Evolutionary conservation across 2,113 vertebrate genomes (phyloP), one percentile per base, ranked within the genome.

Genomic region (Antennarius striatus): DNA sequence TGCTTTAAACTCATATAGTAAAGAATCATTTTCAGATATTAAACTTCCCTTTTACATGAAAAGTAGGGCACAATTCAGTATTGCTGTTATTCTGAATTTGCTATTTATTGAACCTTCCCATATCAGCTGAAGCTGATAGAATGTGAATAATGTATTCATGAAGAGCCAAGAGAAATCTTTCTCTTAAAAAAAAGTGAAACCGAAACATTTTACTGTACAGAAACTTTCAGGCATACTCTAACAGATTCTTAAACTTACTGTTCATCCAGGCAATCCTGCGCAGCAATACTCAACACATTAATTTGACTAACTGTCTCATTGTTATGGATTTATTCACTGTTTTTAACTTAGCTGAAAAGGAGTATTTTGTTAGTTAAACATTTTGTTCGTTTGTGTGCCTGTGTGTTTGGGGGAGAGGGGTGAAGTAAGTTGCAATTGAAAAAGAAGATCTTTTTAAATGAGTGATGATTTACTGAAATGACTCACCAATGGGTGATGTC

Each of bases 321-420:
- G 63, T 39, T 77, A 79, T 79, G 75, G 67, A 87, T 81, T 77
- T 83, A 85, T 87, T 81, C 79, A 72, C 61, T 47, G 49, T 59
- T 68, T 69, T 56, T 63, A 71, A 68, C 49, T 45, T 10, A 0
- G 63, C 67, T 71, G 54, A 76, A 71, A 57, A 64, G 28, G 40
- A 50, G 3, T 15, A 56, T 69, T 82, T 54, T 36, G 3, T 36
- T 36, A 36, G 3, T 36, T 4, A 36, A 3, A 36, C 32, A 7
- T 36, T 36, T 7, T 36, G 3, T 36, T 36, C 3, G 40, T 57
- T 39, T 66, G 39, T 56, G 66, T 53, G 52, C 39, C 43, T 57
- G 40, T 53, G 29, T 61, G 30, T 50, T 39, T 17, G 15, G 29
- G 53, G 29, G 13, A 15, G 7, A 8, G 6, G 1, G 40, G 52